These are phyloP conservation scores for Latrodectus geometricus DNA, from an alignment of 1,140 invertebrate species.

Conservation along the genomic window DNA sequence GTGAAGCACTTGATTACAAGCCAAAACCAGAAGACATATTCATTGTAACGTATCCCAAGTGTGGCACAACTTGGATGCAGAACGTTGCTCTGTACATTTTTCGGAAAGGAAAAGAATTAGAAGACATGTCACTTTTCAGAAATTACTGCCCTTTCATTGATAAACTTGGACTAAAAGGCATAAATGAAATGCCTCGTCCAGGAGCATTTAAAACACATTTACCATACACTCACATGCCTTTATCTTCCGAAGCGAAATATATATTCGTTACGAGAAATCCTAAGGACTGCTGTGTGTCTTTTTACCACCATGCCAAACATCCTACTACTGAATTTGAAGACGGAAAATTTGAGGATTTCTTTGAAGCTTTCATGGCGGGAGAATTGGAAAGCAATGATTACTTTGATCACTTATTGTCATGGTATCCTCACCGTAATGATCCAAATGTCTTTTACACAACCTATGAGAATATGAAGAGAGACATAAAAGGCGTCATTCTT, in stretches of 20 bases:
- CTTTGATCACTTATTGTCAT: slow-evolving; percentile 47
- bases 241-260: slow-evolving; percentile 70
- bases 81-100: slow-evolving; percentile 64
- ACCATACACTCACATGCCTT: slow-evolving; percentile 68
- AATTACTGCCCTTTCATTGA: not conserved
- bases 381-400: slow-evolving; percentile 67
- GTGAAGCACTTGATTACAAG: slow-evolving; percentile 59
- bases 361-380: slow-evolving; percentile 67
- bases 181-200: slow-evolving; percentile 14
- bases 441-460: too few species aligned
- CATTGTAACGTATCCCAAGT: slow-evolving; percentile 62
- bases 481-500: too few species aligned
- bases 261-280: slow-evolving; percentile 86
- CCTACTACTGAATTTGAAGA: slow-evolving; percentile 72
- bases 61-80: slow-evolving; percentile 68
- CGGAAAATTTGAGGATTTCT: slow-evolving; percentile 67
- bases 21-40: slow-evolving; percentile 57
- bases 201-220: slow-evolving; percentile 58
- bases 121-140: not conserved
- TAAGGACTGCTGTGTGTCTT: slow-evolving; percentile 85
- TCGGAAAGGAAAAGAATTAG: slow-evolving; percentile 35
- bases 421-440: slow-evolving; percentile 61
- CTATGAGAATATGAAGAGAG: too few species aligned
- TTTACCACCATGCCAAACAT: slow-evolving; percentile 74
- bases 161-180: too few species aligned